phyloP scores from a whole-genome alignment of 2,113 vertebrate genomes.

The Corythoichthys intestinalis region DNA sequence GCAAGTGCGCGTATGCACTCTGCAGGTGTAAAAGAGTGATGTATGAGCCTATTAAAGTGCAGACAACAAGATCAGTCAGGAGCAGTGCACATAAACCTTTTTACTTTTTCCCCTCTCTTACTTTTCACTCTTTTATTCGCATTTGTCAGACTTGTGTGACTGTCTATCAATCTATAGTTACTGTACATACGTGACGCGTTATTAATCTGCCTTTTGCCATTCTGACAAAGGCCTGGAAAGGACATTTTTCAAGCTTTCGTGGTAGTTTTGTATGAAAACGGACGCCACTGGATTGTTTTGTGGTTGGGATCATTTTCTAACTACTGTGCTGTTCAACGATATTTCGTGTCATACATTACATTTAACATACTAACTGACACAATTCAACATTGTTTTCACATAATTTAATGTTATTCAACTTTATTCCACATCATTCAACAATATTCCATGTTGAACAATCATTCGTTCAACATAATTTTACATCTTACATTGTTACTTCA shows the following conservation, averaged over 20 bases:
- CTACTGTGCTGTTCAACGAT: neutral
- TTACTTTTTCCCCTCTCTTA: neutral
- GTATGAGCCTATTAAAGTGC: constrained; percentile 47
- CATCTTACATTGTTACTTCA: too few species aligned
- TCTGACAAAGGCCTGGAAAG: neutral
- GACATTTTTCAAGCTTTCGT: neutral
- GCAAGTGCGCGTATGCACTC: neutral
- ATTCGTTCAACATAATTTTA: too few species aligned
- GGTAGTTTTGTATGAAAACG: neutral
- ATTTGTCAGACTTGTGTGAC: neutral
- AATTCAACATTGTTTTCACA: too few species aligned
- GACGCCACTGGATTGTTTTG: neutral
- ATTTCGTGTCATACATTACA: too few species aligned
- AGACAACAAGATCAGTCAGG: constrained; percentile 55
- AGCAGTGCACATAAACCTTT: neutral
- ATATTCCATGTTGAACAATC: too few species aligned
- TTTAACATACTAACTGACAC: too few species aligned
- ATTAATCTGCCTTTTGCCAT: neutral
- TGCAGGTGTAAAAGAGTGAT: constrained; percentile 33
- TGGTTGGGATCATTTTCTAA: neutral
- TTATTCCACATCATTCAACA: too few species aligned
- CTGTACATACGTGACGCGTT: neutral
- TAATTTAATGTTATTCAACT: too few species aligned
- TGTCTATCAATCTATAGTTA: neutral
- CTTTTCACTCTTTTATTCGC: neutral